Conservation (phyloP, 2,113 vertebrate species). For the Hyla sarda region DNA sequence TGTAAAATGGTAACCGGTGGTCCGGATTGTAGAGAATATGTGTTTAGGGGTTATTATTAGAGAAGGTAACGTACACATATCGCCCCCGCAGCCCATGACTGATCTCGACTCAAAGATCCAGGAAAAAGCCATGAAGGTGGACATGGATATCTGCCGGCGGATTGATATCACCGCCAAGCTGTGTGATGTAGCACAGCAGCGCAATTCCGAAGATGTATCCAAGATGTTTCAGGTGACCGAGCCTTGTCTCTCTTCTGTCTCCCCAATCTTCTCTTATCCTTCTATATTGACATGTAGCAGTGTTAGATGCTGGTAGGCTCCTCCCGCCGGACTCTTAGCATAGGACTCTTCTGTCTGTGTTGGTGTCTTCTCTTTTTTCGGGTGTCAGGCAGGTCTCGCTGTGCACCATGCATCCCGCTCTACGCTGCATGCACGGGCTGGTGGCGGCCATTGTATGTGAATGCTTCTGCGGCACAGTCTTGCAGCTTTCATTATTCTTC, state of each 20-base stretch:
- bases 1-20: too few relatives aligned
- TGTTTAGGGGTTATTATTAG: slow-evolving; percentile 54
- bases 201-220: slow-evolving; percentile 98
- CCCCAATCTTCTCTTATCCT: slow-evolving; percentile 27
- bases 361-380: background rate
- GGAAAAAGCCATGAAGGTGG: slow-evolving; percentile 97
- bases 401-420: background rate
- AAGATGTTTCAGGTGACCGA: slow-evolving; percentile 93
- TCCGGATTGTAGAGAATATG: background rate
- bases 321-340: too few relatives aligned
- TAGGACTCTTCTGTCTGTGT: background rate
- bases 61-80: slow-evolving; percentile 75
- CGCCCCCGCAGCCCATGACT: slow-evolving; percentile 91
- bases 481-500: slow-evolving; percentile 19
- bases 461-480: background rate
- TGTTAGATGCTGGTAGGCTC: background rate
- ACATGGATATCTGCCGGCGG: slow-evolving; percentile 99
- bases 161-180: slow-evolving; percentile 99
- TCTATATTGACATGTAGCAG: background rate
- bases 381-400: slow-evolving; percentile 13
- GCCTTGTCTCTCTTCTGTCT: slow-evolving; percentile 60
- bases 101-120: slow-evolving; percentile 98
- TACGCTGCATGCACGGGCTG: slow-evolving; percentile 20
- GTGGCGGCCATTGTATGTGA: background rate
- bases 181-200: slow-evolving; percentile 97